These are phyloP conservation scores for Neopipo cinnamomea DNA, from an alignment of 2,113 vertebrate species.

Conservation along the genomic window DNA sequence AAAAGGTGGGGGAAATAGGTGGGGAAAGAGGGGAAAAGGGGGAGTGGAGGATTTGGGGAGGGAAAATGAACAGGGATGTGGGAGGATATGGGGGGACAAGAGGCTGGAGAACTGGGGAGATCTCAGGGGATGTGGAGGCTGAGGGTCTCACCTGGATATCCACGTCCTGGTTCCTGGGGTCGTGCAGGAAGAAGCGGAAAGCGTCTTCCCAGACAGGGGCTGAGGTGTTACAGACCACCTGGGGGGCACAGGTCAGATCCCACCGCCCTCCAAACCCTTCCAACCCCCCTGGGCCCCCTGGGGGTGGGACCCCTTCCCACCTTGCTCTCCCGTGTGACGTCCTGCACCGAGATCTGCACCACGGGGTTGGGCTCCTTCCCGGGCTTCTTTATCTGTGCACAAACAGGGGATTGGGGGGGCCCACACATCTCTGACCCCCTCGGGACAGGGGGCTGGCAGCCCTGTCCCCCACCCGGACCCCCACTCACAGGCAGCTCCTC, in stretches of 20 bases:
- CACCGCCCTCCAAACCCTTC: background rate
- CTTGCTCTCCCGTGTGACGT: slow-evolving; percentile 86
- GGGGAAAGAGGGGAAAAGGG: background rate
- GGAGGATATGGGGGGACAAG: too few species aligned
- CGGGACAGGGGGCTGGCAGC: background rate
- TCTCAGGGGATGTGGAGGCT: too few species aligned
- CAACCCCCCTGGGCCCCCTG: too few species aligned
- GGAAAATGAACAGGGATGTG: background rate
- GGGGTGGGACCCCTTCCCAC: slow-evolving; percentile 51
- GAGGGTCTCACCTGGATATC: slow-evolving; percentile 80
- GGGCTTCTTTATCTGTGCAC: slow-evolving; percentile 84
- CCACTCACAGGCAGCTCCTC: slow-evolving; percentile 85
- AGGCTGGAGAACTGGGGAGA: too few species aligned
- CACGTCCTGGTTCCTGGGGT: slow-evolving; percentile 83
- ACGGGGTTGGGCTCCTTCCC: slow-evolving; percentile 87
- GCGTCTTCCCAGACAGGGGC: slow-evolving; percentile 87
- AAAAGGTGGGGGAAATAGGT: too few species aligned
- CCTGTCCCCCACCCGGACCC: background rate
- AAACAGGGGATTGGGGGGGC: background rate
- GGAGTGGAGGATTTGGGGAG: background rate
- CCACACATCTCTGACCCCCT: background rate
- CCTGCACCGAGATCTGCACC: slow-evolving; percentile 87
- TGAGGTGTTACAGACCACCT: slow-evolving; percentile 80
- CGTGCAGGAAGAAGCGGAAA: slow-evolving; percentile 90
- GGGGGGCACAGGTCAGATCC: background rate